A percentile compares a stretch with the other conserved stretches of the same genome.
Evolutionary conservation across 2,113 vertebrate species (phyloP).

Genomic region (Rhizomys pruinosus): DNA sequence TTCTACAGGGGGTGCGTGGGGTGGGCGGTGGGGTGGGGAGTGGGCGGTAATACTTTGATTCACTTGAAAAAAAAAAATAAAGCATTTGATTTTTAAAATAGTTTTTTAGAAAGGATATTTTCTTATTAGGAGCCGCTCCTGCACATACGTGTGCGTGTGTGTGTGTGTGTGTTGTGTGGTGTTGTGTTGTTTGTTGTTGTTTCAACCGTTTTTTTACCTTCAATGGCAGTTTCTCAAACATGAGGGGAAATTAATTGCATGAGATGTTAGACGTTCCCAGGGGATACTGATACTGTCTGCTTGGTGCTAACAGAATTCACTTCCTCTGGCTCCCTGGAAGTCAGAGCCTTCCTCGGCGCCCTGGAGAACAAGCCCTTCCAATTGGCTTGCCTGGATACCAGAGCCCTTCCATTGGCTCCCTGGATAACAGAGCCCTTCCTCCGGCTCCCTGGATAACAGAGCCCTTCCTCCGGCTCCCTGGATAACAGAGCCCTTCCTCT

Average conservation of each 20-base stretch:
- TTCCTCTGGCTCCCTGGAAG: too few species aligned
- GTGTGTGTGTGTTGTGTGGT: slow-evolving; percentile 7
- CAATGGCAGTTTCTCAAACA: not conserved
- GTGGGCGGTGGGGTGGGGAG: too few species aligned
- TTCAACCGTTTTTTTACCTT: not conserved
- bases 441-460: too few species aligned
- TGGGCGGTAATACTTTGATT: not conserved
- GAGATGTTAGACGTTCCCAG: not conserved
- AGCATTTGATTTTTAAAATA: slow-evolving; percentile 27
- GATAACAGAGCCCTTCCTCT: too few species aligned
- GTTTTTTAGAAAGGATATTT: slow-evolving; percentile 39
- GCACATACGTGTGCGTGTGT: not conserved
- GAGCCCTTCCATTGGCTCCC: too few species aligned
- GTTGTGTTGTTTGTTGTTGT: too few species aligned
- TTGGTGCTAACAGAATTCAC: not conserved
- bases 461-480: too few species aligned
- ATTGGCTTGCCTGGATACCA: too few species aligned
- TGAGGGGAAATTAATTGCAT: not conserved
- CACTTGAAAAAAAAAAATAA: slow-evolving; percentile 10
- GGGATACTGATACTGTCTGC: not conserved
- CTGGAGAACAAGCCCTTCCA: too few species aligned
- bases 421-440: too few species aligned
- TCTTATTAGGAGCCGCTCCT: not conserved
- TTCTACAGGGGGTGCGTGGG: not conserved
- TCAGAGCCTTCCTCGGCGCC: too few species aligned